A percentile compares a stretch with the other conserved stretches of the same genome.
These are phyloP conservation scores for Margarornis squamiger DNA, from an alignment of 2,797 vertebrate genomes.

Conservation along the genomic window DNA sequence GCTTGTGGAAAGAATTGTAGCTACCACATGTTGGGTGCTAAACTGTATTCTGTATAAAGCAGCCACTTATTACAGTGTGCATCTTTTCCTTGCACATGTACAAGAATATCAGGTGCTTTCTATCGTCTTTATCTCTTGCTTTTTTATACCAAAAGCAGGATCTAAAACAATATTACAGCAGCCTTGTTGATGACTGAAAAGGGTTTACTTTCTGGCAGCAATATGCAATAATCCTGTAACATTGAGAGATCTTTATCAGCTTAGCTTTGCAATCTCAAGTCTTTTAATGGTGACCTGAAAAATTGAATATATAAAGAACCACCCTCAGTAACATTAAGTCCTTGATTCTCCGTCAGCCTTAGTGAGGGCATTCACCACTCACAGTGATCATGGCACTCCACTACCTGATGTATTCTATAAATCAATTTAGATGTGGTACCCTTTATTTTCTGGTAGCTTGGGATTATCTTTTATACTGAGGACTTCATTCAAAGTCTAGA, in stretches of 20 bases:
- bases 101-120: neutral
- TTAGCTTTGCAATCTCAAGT: neutral
- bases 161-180: neutral
- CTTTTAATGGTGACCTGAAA: neutral
- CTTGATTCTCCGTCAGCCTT: neutral
- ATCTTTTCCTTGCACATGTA: neutral
- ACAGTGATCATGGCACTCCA: neutral
- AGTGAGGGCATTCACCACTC: neutral
- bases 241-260: neutral
- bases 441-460: neutral
- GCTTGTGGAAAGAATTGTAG: neutral
- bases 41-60: neutral
- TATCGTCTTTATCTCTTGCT: neutral
- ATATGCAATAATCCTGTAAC: neutral
- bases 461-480: neutral
- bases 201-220: neutral
- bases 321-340: neutral
- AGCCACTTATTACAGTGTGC: neutral
- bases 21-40: neutral
- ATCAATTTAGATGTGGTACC: neutral
- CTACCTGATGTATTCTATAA: neutral
- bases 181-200: neutral
- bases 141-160: neutral
- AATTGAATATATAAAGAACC: neutral
- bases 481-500: neutral